These are phyloP conservation scores for Girardinichthys multiradiatus DNA, from an alignment of 2,113 vertebrate species.

Conservation along the genomic window DNA sequence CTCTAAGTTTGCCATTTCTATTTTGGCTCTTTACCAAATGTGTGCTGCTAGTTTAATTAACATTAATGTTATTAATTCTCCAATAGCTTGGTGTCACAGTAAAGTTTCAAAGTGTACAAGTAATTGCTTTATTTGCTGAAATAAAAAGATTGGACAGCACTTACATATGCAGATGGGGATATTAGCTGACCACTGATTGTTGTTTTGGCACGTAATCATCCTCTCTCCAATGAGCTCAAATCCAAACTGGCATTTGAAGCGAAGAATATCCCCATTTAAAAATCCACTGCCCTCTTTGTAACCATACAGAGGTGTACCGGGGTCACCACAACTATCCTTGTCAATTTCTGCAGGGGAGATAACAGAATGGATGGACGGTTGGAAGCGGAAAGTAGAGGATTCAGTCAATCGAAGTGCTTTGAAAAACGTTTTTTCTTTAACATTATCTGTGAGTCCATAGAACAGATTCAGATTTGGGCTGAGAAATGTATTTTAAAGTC, in stretches of 20 bases:
- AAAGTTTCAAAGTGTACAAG: conserved; percentile 57
- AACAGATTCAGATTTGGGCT: conserved; percentile 20
- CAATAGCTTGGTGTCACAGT: conserved; percentile 47
- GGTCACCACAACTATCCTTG: conserved; percentile 97
- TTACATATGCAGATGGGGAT: conserved; percentile 99
- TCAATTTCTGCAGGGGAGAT: conserved; percentile 88
- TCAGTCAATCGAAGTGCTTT: conserved; percentile 23
- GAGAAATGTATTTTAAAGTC: conserved; percentile 14
- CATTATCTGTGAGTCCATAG: conserved; percentile 54
- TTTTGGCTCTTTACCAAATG: conserved; percentile 39
- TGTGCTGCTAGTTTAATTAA: conserved; percentile 41
- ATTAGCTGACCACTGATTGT: conserved; percentile 99
- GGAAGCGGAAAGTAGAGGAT: conserved; percentile 12
- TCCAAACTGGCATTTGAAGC: conserved; percentile 97
- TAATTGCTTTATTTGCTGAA: conserved; percentile 57
- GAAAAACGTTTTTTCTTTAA: conserved; percentile 13
- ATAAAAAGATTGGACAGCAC: conserved; percentile 66
- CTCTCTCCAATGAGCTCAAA: conserved; percentile 98
- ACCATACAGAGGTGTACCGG: conserved; percentile 94
- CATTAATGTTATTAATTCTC: conserved; percentile 50
- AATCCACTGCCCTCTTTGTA: conserved; percentile 95
- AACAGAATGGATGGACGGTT: neutral
- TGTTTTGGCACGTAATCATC: conserved; percentile 97
- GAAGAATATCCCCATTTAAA: conserved; percentile 93
- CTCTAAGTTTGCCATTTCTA: conserved; percentile 41